phyloP scores from a whole-genome alignment of 2,113 vertebrate genomes.

The Tetrax tetrax region DNA sequence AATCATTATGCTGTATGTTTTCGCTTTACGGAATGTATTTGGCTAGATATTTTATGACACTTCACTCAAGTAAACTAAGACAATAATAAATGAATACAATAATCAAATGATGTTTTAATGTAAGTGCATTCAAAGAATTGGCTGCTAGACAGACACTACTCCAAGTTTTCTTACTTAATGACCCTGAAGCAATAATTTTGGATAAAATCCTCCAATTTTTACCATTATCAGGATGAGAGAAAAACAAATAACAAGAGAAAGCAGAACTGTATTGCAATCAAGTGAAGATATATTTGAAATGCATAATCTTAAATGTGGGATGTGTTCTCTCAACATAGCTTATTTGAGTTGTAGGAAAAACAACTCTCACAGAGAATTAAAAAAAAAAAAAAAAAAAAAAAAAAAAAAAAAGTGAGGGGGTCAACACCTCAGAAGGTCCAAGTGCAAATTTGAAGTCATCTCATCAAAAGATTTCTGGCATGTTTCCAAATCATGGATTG shows the following conservation, averaged over 20 bases:
- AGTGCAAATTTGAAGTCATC: not conserved
- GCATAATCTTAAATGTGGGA: not conserved
- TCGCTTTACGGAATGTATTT: not conserved
- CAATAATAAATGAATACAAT: not conserved
- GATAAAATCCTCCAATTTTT: not conserved
- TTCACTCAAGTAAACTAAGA: not conserved
- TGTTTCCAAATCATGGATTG: not conserved
- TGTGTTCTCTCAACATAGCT: not conserved
- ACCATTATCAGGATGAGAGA: not conserved
- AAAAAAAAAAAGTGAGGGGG: rapidly evolving
- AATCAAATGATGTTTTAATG: not conserved
- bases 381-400: not conserved
- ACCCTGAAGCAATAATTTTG: not conserved
- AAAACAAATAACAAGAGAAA: not conserved
- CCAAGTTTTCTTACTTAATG: not conserved
- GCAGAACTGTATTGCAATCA: not conserved
- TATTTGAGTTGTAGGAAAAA: not conserved
- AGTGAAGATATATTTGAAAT: not conserved
- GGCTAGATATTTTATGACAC: not conserved
- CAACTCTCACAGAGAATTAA: not conserved
- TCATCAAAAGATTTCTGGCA: not conserved
- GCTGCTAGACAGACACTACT: not conserved
- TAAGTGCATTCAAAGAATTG: not conserved
- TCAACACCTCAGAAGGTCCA: not conserved
- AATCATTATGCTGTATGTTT: not conserved